Conservation (phyloP, 2,113 vertebrate species). For the Symphodus melops region DNA sequence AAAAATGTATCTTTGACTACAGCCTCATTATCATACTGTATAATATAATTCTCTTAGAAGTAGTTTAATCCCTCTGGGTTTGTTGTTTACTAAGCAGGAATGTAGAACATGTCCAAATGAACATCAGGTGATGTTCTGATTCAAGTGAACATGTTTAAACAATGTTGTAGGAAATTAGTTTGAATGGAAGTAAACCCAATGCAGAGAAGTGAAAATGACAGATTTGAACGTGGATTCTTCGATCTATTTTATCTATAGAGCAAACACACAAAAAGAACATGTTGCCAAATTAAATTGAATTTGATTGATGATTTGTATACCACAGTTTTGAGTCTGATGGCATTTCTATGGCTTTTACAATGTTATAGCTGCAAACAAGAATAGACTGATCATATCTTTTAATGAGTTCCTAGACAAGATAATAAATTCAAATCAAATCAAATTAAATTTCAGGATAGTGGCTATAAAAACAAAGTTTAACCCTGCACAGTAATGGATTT, state of each 20-base stretch:
- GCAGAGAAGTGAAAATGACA: neutral
- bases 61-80: constrained; percentile 24
- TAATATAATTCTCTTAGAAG: neutral
- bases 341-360: neutral
- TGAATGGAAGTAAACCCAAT: constrained; percentile 17
- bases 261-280: constrained; percentile 3
- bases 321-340: neutral
- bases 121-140: constrained; percentile 16
- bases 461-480: constrained; percentile 45
- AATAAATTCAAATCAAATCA: constrained; percentile 51
- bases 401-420: constrained; percentile 30
- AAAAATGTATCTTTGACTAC: constrained; percentile 2
- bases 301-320: neutral
- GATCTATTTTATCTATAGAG: constrained; percentile 6
- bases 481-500: constrained; percentile 51
- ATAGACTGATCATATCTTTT: constrained; percentile 23
- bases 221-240: neutral
- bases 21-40: constrained; percentile 21
- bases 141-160: neutral
- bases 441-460: constrained; percentile 49
- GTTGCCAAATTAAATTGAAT: neutral
- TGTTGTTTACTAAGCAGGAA: constrained; percentile 32
- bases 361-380: constrained; percentile 1
- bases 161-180: neutral
- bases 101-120: constrained; percentile 42